These are phyloP conservation scores for Drosophila jambulina DNA, from an alignment of 1,140 invertebrate genomes.

Conservation along the genomic window DNA sequence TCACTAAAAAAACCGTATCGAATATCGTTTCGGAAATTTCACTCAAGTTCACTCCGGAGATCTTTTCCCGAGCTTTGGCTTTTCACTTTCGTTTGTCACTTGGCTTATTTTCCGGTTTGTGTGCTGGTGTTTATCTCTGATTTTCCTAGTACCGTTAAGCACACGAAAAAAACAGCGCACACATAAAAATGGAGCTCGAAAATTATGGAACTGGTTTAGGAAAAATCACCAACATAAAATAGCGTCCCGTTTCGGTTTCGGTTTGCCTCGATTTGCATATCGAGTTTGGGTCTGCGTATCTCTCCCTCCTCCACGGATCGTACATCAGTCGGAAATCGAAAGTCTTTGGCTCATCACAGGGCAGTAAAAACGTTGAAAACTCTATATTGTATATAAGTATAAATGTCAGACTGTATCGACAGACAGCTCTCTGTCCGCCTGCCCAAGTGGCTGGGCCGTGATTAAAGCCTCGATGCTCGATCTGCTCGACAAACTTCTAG, in stretches of 20 bases:
- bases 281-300: constrained; percentile 11
- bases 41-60: constrained; percentile 12
- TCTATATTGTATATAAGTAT: not conserved
- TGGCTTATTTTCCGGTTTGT: constrained; percentile 48
- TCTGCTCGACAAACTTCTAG: constrained; percentile 66
- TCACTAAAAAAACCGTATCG: constrained; percentile 15
- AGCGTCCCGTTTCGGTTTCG: constrained; percentile 17
- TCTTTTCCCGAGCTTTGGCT: not conserved
- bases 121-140: constrained; percentile 21
- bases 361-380: not conserved
- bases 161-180: constrained; percentile 1
- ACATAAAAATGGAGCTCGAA: constrained; percentile 9
- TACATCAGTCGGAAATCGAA: constrained; percentile 37
- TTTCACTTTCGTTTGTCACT: constrained; percentile 65
- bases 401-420: not conserved
- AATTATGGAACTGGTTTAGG: constrained; percentile 59
- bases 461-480: constrained; percentile 41
- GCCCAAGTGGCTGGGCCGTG: constrained; percentile 18
- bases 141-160: constrained; percentile 75
- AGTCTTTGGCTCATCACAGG: constrained; percentile 4
- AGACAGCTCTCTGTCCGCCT: constrained; percentile 25
- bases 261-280: constrained; percentile 46
- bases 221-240: constrained; percentile 61
- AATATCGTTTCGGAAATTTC: constrained; percentile 3
- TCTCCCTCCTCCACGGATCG: not conserved